Base-by-base conservation (phyloP, 2,888 invertebrate species). In the Tiphia femorata region DNA sequence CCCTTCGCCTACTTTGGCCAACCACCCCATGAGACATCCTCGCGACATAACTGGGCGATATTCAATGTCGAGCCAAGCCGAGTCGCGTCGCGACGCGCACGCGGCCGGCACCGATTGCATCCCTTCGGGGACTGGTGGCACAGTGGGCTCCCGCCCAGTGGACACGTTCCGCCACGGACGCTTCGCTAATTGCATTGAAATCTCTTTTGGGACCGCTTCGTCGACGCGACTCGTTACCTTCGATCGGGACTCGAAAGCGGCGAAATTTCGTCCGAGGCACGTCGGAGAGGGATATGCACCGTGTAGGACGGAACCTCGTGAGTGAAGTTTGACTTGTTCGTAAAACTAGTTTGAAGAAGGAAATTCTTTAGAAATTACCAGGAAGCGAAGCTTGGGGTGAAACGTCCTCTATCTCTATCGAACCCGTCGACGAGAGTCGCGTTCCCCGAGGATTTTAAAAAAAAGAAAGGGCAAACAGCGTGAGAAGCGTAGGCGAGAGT, bases 21-120 rank as follows among this genome's bases (percentile, higher is more conserved):
- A 17, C 44, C 47, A 58, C 64, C 67, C 64, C 72, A 52, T 41
- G 65, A 75, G 76, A 76, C 70, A 49, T 43, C 49, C 19, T 60
- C 38, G 58, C 60, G 64, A 64, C 68, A 54, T 65, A 69, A 66
- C 67, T 58, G 17, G 43, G 51, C 49, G 64, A 66, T 70, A 65
- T 66, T 63, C 63, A 56, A 57, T 58, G 60, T 14, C 3, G 33
- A 33, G 12, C 5, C 5, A 33, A 33, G 33, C 3, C 7, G 33
- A 33, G 25, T 25, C 8, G 25, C 8, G 33, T 14, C 14, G 8
- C 12, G 33, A 14, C 33, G 14, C 33, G 33, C 12, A 29, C n/a
- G n/a, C n/a, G n/a, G n/a, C n/a, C n/a, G n/a, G n/a, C n/a, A n/a
- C n/a, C 37, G 21, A 38, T 37, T 6, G 23, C 17, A 12, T 16